Base-by-base conservation (phyloP, 2,113 vertebrate genomes). In the Hippolais icterina region DNA sequence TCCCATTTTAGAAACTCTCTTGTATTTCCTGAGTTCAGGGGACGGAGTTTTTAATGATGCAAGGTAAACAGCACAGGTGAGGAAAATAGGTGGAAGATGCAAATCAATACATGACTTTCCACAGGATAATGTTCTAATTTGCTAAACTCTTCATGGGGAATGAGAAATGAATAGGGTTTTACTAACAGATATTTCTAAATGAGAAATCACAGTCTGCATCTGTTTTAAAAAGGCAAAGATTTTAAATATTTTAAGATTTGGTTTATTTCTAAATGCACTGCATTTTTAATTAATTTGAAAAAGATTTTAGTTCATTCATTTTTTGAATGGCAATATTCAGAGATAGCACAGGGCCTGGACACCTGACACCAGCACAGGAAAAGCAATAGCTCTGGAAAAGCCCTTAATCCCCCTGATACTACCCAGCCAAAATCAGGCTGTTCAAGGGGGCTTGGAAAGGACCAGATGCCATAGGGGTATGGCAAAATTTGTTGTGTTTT, bases 1-100 rank as follows among this genome's bases (percentile, higher is more conserved):
- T 95, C 59, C 35, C 27, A 16, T 78, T 96, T 95, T 78, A 91
- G 78, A 90, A 94, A 54, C 3, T 4, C 6, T 89, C 31, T 28
- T 82, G 23, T 49, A 60, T 74, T 93, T 79, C 46, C 75, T 1
- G 4, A 87, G 41, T 39, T 89, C 63, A 83, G 23, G 69, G 10
- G 31, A 90, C 9, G 47, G 42, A 80, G 31, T 5, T 77, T 80
- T 86, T n/a, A 74, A 54, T 57, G 31, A 33, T 54, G 49, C 27
- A n/a, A 83, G 44, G 29, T 54, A 87, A 65, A 50, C 22, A 4
- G 5, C 15, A 49, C 27, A 78, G 50, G n/a, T 82, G 12, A n/a
- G 42, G 54, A 74, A 75, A 57, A 46, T 5, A 44, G 20, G 14
- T 77, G 11, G 46, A 83, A 56, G 54, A 63, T 33, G 24, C 27